phyloP scores from a whole-genome alignment of 2,113 vertebrate genomes.

The Paralichthys olivaceus region DNA sequence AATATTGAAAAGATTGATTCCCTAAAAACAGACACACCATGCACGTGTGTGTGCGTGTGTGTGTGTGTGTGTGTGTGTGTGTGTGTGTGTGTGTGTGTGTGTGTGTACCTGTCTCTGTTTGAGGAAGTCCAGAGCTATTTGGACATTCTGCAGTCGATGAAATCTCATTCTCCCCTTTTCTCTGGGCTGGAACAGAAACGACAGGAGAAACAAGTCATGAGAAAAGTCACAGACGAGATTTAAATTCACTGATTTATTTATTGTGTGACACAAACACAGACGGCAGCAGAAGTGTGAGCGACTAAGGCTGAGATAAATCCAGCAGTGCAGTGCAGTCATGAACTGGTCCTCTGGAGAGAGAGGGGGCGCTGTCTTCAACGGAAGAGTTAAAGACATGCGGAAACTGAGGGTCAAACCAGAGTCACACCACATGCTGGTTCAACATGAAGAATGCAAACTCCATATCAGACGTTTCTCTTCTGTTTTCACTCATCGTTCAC shows the following conservation, averaged over 20 bases:
- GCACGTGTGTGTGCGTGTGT: too few relatives aligned
- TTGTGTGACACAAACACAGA: conserved; percentile 20
- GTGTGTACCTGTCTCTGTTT: conserved; percentile 84
- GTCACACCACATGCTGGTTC: conserved; percentile 47
- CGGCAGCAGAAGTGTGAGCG: conserved; percentile 34
- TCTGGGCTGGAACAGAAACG: conserved; percentile 75
- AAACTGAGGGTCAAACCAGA: conserved; percentile 46
- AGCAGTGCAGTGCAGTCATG: conserved; percentile 49
- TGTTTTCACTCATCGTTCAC: not conserved
- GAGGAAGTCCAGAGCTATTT: conserved; percentile 85
- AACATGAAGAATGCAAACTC: conserved; percentile 4
- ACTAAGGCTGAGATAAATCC: conserved; percentile 34
- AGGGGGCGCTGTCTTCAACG: conserved; percentile 63
- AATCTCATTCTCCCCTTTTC: conserved; percentile 86
- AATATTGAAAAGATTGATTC: not conserved
- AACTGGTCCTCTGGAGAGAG: conserved; percentile 37
- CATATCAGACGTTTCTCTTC: conserved; percentile 3
- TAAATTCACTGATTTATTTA: not conserved
- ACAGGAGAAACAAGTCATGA: conserved; percentile 8
- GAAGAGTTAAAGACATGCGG: conserved; percentile 47
- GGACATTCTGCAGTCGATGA: conserved; percentile 84
- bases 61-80: not conserved
- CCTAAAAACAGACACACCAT: not conserved
- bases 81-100: not conserved
- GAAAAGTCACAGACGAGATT: not conserved